A percentile compares a stretch with the other conserved stretches of the same genome.
Conservation (phyloP, 2,113 vertebrate genomes). For the Daphoenositta chrysoptera region DNA sequence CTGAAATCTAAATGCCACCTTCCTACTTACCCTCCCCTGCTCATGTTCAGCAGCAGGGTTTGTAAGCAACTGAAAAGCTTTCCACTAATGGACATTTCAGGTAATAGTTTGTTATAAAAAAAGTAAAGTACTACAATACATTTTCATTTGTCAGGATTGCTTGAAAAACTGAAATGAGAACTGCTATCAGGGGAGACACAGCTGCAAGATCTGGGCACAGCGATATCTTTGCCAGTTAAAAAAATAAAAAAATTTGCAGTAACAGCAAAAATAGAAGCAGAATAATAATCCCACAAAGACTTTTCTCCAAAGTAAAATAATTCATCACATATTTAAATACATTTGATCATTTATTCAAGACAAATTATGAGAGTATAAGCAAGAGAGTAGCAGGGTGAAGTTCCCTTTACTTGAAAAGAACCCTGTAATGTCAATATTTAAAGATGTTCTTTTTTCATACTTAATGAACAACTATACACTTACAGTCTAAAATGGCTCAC, state of each 20-base stretch:
- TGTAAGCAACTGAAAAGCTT: not conserved
- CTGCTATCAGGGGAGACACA: not conserved
- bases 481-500: not conserved
- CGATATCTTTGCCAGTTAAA: not conserved
- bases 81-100: not conserved
- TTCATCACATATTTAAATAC: not conserved
- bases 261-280: not conserved
- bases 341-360: conserved; percentile 36
- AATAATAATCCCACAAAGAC: not conserved
- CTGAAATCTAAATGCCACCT: not conserved
- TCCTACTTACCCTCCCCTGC: not conserved
- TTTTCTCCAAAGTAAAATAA: not conserved
- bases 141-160: not conserved
- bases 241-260: not conserved
- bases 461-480: not conserved
- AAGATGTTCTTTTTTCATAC: not conserved
- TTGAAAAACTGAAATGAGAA: not conserved
- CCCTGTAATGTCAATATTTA: not conserved
- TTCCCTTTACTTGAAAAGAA: not conserved
- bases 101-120: not conserved
- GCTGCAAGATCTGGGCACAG: not conserved
- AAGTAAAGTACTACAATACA: not conserved
- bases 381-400: not conserved
- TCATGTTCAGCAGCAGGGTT: not conserved
- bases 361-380: not conserved